Percentiles rank a stretch among this genome's conserved stretches.
Evolutionary conservation across 2,888 invertebrate species (phyloP).

Genomic region (Trichogramma evanescens): DNA sequence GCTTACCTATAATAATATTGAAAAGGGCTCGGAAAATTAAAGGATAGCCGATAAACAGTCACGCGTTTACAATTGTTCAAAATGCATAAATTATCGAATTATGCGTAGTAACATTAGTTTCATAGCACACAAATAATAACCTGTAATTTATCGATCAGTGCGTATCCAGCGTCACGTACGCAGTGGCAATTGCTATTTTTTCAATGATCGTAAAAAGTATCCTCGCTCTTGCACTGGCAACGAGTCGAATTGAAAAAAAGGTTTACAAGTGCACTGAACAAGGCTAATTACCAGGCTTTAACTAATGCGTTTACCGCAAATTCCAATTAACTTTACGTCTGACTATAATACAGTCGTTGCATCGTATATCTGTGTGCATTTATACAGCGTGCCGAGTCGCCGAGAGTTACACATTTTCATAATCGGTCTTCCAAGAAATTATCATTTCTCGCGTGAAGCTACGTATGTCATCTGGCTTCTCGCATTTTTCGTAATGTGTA

Average conservation of each 20-base stretch:
- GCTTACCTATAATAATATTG: too few species aligned
- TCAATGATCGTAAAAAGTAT: slow-evolving; percentile 3
- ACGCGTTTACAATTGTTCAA: background rate
- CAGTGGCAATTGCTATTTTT: background rate
- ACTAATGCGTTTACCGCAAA: slow-evolving; percentile 20
- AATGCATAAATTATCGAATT: slow-evolving; percentile 3
- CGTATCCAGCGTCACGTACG: background rate
- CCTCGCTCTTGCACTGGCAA: background rate
- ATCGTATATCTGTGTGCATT: background rate
- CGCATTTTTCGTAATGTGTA: too few species aligned
- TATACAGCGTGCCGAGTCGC: too few species aligned
- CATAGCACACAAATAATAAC: background rate
- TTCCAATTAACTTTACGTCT: slow-evolving; percentile 16
- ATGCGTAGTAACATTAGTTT: slow-evolving; percentile 8
- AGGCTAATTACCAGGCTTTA: slow-evolving; percentile 17
- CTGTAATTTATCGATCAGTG: slow-evolving; percentile 10
- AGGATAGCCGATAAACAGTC: too few species aligned
- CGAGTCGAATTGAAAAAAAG: background rate
- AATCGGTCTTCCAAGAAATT: too few species aligned
- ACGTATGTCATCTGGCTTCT: too few species aligned
- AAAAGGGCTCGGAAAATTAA: too few species aligned
- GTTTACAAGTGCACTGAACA: slow-evolving; percentile 1
- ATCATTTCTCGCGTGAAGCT: too few species aligned
- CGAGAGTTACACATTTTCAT: too few species aligned
- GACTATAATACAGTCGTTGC: background rate